These are phyloP conservation scores for Caenorhabditis tropicalis DNA, from an alignment of 1,140 invertebrate species.

Conservation along the genomic window DNA sequence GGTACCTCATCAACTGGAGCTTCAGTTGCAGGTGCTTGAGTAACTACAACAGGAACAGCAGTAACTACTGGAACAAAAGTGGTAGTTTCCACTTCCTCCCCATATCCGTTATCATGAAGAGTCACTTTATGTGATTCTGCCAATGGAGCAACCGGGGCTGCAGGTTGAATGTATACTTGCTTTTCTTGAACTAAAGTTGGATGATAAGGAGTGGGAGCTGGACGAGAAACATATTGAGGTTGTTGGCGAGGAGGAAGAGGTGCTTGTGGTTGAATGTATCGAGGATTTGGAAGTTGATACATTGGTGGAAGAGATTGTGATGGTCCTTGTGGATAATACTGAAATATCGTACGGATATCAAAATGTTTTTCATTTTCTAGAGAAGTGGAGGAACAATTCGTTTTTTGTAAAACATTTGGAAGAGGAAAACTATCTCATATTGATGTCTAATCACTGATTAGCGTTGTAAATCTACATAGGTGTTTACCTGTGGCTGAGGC, in stretches of 20 bases:
- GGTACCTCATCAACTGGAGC: neutral
- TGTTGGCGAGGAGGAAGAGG: neutral
- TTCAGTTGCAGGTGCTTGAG: neutral
- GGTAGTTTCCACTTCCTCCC: neutral
- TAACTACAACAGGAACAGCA: neutral
- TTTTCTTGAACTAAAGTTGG: constrained; percentile 1
- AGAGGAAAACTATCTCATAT: neutral
- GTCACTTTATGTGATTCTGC: neutral
- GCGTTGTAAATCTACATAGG: no score
- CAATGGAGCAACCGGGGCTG: neutral
- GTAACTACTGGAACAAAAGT: neutral
- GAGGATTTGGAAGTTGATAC: constrained; percentile 26
- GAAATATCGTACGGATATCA: neutral
- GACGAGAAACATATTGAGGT: neutral
- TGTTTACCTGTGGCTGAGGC: neutral
- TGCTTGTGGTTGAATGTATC: constrained; percentile 20
- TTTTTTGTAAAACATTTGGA: neutral
- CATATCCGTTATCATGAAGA: constrained; percentile 39
- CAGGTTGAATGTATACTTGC: neutral
- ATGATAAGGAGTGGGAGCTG: neutral
- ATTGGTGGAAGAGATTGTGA: constrained; percentile 1
- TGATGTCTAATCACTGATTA: neutral
- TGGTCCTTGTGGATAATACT: constrained; percentile 19
- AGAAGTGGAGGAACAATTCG: no score
- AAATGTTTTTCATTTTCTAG: neutral